A percentile compares a stretch with the other conserved stretches of the same genome.
These are phyloP conservation scores for Acrocephalus kingi DNA, from an alignment of 2,113 vertebrate species.

Conservation along the genomic window DNA sequence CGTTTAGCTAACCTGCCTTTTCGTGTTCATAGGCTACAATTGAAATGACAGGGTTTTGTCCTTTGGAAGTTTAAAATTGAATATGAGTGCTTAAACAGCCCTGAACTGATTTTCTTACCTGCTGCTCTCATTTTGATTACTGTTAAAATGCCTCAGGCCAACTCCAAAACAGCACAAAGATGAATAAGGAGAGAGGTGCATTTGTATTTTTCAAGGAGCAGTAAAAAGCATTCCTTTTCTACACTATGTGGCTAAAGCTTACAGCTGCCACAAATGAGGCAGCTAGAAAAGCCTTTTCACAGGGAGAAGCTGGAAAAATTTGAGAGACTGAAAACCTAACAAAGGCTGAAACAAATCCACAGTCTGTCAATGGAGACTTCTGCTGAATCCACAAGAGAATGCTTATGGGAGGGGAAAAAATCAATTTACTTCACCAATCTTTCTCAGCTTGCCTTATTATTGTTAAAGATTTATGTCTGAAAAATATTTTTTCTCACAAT, in stretches of 20 bases:
- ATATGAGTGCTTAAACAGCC: not conserved
- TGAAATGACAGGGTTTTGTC: not conserved
- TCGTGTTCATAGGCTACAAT: not conserved
- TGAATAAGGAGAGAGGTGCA: not conserved
- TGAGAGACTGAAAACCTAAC: not conserved
- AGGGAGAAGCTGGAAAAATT: not conserved
- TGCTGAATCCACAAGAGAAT: not conserved
- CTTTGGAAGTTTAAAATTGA: not conserved
- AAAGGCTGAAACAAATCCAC: not conserved
- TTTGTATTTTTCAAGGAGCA: not conserved
- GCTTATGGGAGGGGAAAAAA: not conserved
- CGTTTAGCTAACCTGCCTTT: not conserved
- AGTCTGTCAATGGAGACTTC: not conserved
- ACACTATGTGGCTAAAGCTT: not conserved
- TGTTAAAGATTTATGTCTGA: slow-evolving; percentile 31
- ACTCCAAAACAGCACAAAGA: not conserved
- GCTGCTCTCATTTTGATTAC: slow-evolving; percentile 7
- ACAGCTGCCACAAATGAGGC: not conserved
- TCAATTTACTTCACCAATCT: slow-evolving; percentile 14
- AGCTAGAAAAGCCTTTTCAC: not conserved
- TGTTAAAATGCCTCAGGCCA: not conserved
- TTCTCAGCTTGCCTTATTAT: slow-evolving; percentile 8
- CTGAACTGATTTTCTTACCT: slow-evolving; percentile 2
- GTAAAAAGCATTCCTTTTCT: not conserved
- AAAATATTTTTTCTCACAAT: slow-evolving; percentile 19